Conservation (phyloP, 2,113 vertebrate species). For the Epinephelus moara region DNA sequence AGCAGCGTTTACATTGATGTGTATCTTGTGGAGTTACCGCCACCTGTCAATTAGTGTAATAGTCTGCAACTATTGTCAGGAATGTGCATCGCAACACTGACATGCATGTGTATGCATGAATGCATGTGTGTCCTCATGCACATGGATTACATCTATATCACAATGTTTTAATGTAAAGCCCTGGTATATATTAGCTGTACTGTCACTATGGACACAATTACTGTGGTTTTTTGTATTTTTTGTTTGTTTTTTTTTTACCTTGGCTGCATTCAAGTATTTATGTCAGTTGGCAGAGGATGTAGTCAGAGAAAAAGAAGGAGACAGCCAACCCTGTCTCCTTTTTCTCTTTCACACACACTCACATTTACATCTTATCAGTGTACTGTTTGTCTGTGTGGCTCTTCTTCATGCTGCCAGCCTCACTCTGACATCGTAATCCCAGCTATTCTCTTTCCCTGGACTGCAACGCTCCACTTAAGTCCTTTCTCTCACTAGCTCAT, state of each 20-base stretch:
- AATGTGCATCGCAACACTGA: neutral
- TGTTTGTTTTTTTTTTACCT: neutral
- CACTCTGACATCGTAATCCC: constrained; percentile 54
- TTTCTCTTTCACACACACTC: neutral
- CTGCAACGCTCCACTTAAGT: constrained; percentile 38
- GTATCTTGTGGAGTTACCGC: too few species aligned
- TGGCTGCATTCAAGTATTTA: neutral
- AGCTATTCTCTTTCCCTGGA: constrained; percentile 52
- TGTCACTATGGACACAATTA: neutral
- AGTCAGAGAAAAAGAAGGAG: neutral
- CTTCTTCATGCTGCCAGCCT: constrained; percentile 35
- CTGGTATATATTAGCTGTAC: neutral
- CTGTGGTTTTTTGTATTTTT: neutral
- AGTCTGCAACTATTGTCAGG: neutral
- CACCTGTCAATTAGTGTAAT: neutral
- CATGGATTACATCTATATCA: neutral
- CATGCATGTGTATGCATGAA: too few species aligned
- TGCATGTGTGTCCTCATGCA: neutral
- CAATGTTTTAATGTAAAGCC: neutral
- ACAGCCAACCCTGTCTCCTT: neutral
- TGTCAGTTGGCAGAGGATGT: neutral
- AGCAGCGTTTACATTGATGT: neutral
- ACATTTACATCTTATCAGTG: constrained; percentile 15
- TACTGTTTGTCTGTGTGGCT: constrained; percentile 20
- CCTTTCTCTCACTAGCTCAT: constrained; percentile 52